Percentiles rank a stretch among this genome's conserved stretches.
Conservation (phyloP, 2,113 vertebrate genomes). For the Garra rufa region DNA sequence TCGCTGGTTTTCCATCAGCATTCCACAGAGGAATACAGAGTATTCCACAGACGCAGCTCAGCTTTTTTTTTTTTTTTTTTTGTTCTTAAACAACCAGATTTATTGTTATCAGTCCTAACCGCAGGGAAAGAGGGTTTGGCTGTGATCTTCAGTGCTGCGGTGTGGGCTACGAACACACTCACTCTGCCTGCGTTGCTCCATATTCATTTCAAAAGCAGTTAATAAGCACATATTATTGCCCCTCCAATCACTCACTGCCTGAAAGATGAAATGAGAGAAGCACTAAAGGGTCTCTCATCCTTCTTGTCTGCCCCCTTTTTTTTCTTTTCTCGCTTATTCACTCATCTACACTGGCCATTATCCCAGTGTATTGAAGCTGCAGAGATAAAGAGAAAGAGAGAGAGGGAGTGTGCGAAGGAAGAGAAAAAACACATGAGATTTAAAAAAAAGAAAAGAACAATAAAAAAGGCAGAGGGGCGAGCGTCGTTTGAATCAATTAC, state of each 20-base stretch:
- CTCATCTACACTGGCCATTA: conserved; percentile 65
- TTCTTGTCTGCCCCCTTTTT: conserved; percentile 40
- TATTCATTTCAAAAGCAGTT: conserved; percentile 47
- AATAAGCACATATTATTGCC: conserved; percentile 53
- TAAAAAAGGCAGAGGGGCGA: conserved; percentile 69
- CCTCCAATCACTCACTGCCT: conserved; percentile 44
- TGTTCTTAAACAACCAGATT: conserved; percentile 33
- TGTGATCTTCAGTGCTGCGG: conserved; percentile 25
- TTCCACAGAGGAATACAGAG: background rate
- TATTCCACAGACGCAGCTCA: background rate
- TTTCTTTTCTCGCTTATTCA: conserved; percentile 42
- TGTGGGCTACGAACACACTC: conserved; percentile 37
- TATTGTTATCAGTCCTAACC: conserved; percentile 38
- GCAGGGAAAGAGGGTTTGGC: conserved; percentile 27
- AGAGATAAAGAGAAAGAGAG: conserved; percentile 67
- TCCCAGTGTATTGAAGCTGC: conserved; percentile 74
- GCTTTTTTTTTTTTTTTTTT: background rate
- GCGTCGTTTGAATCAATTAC: conserved; percentile 81
- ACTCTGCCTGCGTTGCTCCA: conserved; percentile 18
- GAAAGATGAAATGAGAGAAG: conserved; percentile 70
- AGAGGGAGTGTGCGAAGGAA: conserved; percentile 13
- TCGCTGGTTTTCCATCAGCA: background rate
- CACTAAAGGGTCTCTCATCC: conserved; percentile 59
- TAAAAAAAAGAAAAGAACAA: conserved; percentile 66
- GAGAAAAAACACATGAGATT: conserved; percentile 62